phyloP scores from a whole-genome alignment of 2,888 invertebrate genomes.

The Dynastes tityus region DNA sequence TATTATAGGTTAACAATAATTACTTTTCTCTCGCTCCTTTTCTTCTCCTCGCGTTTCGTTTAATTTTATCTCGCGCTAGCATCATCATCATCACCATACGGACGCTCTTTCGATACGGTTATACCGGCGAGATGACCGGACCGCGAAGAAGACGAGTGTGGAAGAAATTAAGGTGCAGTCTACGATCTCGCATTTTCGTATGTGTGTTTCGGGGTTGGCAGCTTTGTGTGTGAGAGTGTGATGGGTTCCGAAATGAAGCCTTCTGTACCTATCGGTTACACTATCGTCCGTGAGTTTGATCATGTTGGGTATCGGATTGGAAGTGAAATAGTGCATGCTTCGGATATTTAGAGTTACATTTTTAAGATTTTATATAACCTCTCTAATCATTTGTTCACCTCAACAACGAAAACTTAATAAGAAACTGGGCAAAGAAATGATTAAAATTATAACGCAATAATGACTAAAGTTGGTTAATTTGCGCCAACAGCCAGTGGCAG shows the following conservation, averaged over 20 bases:
- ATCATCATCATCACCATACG: not conserved
- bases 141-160: conserved; percentile 4
- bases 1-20: conserved; percentile 11
- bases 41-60: not conserved
- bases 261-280: not conserved
- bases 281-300: not conserved
- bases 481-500: no score
- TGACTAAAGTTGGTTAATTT: no score
- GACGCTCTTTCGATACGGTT: not conserved
- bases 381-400: no score
- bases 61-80: not conserved
- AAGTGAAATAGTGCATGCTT: no score
- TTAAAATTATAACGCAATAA: no score
- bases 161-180: conserved; percentile 14
- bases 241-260: conserved; percentile 2
- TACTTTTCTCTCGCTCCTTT: not conserved
- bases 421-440: no score
- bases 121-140: no score
- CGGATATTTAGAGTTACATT: no score
- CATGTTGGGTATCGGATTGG: not conserved
- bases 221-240: conserved; percentile 16
- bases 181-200: conserved; percentile 30
- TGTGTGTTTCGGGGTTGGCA: conserved; percentile 52
- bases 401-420: no score
- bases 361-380: no score